phyloP scores from a whole-genome alignment of 2,888 invertebrate species.

The Trilocha varians region DNA sequence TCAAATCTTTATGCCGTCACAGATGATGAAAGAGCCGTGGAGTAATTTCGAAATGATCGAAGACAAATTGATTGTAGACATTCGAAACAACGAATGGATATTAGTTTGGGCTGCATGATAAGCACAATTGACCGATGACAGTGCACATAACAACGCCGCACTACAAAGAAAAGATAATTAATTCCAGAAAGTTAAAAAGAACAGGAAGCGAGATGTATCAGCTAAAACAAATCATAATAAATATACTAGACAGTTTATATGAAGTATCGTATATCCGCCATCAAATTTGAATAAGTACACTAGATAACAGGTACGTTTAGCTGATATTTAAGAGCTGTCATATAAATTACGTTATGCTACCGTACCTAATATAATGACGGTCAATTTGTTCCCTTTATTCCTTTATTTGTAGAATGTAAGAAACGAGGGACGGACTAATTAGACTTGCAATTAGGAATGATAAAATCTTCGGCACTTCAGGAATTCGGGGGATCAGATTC shows the following conservation, averaged over 20 bases:
- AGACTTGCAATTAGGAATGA: slow-evolving; percentile 32
- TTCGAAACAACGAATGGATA: slow-evolving; percentile 31
- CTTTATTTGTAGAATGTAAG: slow-evolving; percentile 23
- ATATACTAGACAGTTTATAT: slow-evolving; percentile 11
- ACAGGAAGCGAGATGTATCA: slow-evolving; percentile 30
- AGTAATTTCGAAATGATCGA: slow-evolving; percentile 41
- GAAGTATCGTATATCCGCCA: slow-evolving; percentile 10
- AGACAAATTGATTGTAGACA: slow-evolving; percentile 55
- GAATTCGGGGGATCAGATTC: too few relatives aligned
- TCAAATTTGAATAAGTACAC: slow-evolving; percentile 14
- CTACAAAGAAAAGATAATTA: slow-evolving; percentile 64
- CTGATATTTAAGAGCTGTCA: slow-evolving; percentile 10
- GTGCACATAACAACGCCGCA: slow-evolving; percentile 36
- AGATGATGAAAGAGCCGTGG: slow-evolving; percentile 39
- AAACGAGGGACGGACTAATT: slow-evolving; percentile 33
- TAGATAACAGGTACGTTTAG: slow-evolving; percentile 7
- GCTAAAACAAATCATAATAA: slow-evolving; percentile 36
- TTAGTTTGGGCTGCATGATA: slow-evolving; percentile 46
- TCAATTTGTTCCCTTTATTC: slow-evolving; percentile 20
- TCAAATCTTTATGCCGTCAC: slow-evolving; percentile 20
- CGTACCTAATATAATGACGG: slow-evolving; percentile 5
- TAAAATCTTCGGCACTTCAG: slow-evolving; percentile 19
- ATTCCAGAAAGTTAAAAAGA: slow-evolving; percentile 51
- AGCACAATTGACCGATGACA: slow-evolving; percentile 63
- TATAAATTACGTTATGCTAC: slow-evolving; percentile 15